Percentiles rank a stretch among this genome's conserved stretches.
Conservation (phyloP, 2,888 invertebrate species). For the Sycophila texana region DNA sequence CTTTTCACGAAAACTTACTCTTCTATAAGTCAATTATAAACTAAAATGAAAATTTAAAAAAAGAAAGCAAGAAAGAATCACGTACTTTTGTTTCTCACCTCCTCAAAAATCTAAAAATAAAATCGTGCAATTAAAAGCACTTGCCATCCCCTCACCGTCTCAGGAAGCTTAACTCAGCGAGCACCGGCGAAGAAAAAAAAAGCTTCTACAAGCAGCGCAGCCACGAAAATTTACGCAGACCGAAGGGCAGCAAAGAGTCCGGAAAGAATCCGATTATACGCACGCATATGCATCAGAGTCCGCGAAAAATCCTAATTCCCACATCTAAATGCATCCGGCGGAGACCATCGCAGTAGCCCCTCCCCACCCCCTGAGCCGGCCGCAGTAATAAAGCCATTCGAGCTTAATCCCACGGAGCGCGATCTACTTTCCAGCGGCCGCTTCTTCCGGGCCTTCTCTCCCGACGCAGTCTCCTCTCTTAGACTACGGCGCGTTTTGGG, state of each 20-base stretch:
- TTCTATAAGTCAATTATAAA: too few species aligned
- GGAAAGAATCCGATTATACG: background rate
- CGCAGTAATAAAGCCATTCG: constrained; percentile 68
- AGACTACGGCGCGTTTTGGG: background rate
- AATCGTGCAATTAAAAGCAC: too few species aligned
- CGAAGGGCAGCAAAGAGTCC: background rate
- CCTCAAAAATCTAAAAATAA: too few species aligned
- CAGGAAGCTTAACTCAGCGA: too few species aligned
- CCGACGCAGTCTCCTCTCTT: background rate
- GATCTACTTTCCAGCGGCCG: constrained; percentile 25
- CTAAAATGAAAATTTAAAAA: too few species aligned
- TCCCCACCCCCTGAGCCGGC: constrained; percentile 36
- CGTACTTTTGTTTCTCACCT: too few species aligned
- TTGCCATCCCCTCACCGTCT: too few species aligned
- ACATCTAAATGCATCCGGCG: constrained; percentile 69
- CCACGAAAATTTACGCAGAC: too few species aligned
- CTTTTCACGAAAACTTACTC: too few species aligned
- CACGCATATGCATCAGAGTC: background rate
- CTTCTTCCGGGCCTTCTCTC: background rate
- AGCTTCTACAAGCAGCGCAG: too few species aligned
- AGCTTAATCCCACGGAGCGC: constrained; percentile 63
- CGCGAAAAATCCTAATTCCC: constrained; percentile 66
- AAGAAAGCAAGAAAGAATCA: too few species aligned
- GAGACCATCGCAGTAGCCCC: constrained; percentile 60
- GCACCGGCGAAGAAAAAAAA: too few species aligned